A percentile compares a stretch with the other conserved stretches of the same genome.
Conservation (phyloP, 2,113 vertebrate species). For the Plecotus auritus region DNA sequence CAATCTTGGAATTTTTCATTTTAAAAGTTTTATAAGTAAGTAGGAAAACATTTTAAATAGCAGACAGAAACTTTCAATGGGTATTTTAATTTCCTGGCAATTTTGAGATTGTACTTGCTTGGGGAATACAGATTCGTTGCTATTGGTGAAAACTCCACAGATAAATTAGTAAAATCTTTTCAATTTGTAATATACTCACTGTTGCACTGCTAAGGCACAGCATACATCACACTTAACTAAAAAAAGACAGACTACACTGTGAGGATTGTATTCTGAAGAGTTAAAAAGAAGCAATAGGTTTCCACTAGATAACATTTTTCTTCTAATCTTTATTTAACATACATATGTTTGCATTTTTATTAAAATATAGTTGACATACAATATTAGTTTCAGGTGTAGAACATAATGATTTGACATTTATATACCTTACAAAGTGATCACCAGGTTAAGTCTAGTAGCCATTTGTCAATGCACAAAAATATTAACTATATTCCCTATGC, state of each 20-base stretch:
- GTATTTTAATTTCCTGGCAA: not conserved
- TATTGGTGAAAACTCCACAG: not conserved
- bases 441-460: not conserved
- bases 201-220: not conserved
- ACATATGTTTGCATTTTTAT: not conserved
- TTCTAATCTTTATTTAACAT: not conserved
- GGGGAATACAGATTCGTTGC: not conserved
- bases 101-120: not conserved
- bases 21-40: not conserved
- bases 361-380: not conserved
- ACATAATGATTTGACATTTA: not conserved
- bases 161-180: not conserved
- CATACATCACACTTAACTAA: not conserved
- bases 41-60: not conserved
- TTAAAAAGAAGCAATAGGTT: not conserved
- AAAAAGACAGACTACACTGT: not conserved
- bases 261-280: not conserved
- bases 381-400: not conserved
- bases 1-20: not conserved
- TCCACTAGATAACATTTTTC: not conserved
- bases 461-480: not conserved
- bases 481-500: not conserved
- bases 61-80: not conserved
- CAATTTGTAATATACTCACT: not conserved
- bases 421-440: not conserved